These are phyloP conservation scores for Megaleporinus macrocephalus DNA, from an alignment of 2,113 vertebrate genomes.

Conservation along the genomic window DNA sequence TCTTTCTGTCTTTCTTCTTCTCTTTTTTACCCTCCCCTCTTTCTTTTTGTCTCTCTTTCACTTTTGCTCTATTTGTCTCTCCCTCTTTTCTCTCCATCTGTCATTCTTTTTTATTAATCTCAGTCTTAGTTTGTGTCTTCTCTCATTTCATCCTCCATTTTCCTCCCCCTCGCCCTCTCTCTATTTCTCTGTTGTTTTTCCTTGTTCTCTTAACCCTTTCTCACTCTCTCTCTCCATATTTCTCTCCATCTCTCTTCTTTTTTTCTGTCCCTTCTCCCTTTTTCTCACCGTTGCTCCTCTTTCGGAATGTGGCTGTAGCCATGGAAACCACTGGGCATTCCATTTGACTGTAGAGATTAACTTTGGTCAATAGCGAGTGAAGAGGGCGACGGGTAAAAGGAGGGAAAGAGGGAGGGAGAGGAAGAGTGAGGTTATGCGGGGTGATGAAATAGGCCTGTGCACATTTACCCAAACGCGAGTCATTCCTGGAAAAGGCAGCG, in stretches of 20 bases:
- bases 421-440: background rate
- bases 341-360: slow-evolving; percentile 43
- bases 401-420: background rate
- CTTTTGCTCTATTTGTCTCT: too few relatives aligned
- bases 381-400: background rate
- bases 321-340: slow-evolving; percentile 38
- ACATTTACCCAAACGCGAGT: background rate
- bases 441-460: too few relatives aligned
- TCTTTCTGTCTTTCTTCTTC: background rate
- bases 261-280: background rate
- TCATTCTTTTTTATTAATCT: too few relatives aligned
- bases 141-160: too few relatives aligned
- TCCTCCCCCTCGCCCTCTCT: background rate
- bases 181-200: background rate
- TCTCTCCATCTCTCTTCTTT: background rate
- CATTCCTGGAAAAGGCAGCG: background rate
- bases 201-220: slow-evolving; percentile 8
- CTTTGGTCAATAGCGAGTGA: slow-evolving; percentile 12
- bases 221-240: slow-evolving; percentile 37
- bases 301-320: slow-evolving; percentile 34
- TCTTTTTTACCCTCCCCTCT: too few relatives aligned
- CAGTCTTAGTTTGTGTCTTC: too few relatives aligned
- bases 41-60: too few relatives aligned
- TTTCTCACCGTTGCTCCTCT: background rate
- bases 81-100: too few relatives aligned